Evolutionary conservation across 2,888 invertebrate species (phyloP).

Genomic region (Drosophila siamana): DNA sequence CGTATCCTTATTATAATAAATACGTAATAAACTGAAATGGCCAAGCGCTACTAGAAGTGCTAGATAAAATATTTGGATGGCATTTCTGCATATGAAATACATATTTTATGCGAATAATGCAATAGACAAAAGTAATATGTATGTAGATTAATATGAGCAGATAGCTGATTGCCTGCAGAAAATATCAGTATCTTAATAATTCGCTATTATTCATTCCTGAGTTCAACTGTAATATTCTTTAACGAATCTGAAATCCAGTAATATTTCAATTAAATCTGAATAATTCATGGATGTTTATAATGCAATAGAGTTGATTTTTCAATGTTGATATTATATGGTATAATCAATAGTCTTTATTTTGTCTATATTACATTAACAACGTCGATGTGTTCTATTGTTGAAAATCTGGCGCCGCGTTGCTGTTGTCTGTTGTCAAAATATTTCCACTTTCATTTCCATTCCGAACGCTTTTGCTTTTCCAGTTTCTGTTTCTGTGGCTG

Average conservation of each 20-base stretch:
- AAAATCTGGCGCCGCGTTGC: conserved; percentile 70
- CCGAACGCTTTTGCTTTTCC: background rate
- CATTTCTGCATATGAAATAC: background rate
- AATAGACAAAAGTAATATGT: background rate
- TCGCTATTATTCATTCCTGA: background rate
- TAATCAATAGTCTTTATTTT: too few relatives aligned
- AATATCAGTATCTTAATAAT: background rate
- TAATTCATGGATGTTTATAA: too few relatives aligned
- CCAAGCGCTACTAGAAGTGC: conserved; percentile 2
- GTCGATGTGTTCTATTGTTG: too few relatives aligned
- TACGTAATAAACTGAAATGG: conserved; percentile 58
- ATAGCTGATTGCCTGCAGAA: background rate
- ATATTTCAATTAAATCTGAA: too few relatives aligned
- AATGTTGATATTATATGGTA: too few relatives aligned
- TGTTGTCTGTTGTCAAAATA: conserved; percentile 67
- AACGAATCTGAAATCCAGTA: too few relatives aligned
- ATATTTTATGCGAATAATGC: background rate
- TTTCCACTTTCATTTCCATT: conserved; percentile 34
- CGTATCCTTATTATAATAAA: conserved; percentile 58
- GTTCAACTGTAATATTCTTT: too few relatives aligned
- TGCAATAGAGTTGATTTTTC: too few relatives aligned
- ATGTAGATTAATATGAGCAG: background rate
- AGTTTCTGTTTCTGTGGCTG: background rate
- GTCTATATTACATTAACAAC: too few relatives aligned
- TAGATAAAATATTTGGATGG: conserved; percentile 45